Percentiles rank a stretch among this genome's conserved stretches.
Conservation (phyloP, 1,140 invertebrate genomes). For the Brachionus calyciflorus region DNA sequence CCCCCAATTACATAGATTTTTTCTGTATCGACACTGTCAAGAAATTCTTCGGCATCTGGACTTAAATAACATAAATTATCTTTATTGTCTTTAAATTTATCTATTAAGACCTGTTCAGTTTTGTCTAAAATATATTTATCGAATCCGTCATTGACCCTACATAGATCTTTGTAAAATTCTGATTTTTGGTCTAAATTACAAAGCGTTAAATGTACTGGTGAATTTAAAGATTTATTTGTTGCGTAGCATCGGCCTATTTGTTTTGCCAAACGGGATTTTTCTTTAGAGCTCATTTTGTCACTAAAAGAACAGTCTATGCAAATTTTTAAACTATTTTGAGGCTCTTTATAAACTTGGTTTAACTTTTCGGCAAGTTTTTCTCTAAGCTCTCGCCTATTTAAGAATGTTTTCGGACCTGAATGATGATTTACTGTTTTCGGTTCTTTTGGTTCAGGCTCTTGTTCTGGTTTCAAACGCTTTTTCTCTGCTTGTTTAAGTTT, state of each 20-base stretch:
- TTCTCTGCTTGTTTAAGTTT: neutral
- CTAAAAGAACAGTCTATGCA: conserved; percentile 26
- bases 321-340: conserved; percentile 1
- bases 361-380: neutral
- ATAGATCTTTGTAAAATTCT: conserved; percentile 50
- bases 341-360: neutral
- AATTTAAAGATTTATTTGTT: conserved; percentile 49
- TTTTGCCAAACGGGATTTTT: conserved; percentile 51
- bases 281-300: conserved; percentile 47
- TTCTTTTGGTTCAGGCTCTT: neutral
- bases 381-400: neutral
- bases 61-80: conserved; percentile 53
- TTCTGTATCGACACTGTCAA: conserved; percentile 51
- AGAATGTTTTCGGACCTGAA: neutral
- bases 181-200: conserved; percentile 50
- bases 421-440: neutral
- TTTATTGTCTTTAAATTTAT: neutral
- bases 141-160: conserved; percentile 51
- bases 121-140: conserved; percentile 49
- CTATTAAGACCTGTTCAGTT: neutral
- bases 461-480: neutral
- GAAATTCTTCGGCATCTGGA: conserved; percentile 53
- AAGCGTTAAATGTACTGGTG: conserved; percentile 51
- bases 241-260: conserved; percentile 52
- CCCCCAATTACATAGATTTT: conserved; percentile 60